Percentiles rank a stretch among this genome's conserved stretches.
Conservation (phyloP, 2,797 vertebrate species). For the Sebastes itinus region DNA sequence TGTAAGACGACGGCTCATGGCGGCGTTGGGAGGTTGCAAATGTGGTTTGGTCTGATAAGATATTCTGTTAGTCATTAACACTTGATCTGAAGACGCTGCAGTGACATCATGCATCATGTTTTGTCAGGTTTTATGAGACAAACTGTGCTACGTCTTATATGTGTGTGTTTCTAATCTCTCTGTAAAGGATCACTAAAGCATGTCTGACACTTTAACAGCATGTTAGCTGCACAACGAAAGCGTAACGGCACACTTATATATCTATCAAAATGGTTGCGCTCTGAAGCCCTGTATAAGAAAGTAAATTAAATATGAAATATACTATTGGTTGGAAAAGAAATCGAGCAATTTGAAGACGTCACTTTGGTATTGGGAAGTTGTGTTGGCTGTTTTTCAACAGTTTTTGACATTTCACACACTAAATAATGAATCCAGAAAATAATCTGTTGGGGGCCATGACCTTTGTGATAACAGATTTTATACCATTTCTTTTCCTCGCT, state of each 20-base stretch:
- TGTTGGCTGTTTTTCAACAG: not conserved
- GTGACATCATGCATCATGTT: not conserved
- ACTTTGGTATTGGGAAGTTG: not conserved
- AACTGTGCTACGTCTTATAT: not conserved
- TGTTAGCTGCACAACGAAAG: not conserved
- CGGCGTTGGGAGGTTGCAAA: not conserved
- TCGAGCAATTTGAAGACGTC: too few species aligned
- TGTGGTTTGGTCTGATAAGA: not conserved
- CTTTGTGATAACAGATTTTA: too few species aligned
- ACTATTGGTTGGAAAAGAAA: not conserved
- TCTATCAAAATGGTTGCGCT: not conserved
- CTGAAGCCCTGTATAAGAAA: too few species aligned
- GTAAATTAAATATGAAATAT: not conserved
- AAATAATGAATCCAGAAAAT: not conserved
- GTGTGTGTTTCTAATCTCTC: not conserved
- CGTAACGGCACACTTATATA: not conserved
- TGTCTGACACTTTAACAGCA: not conserved
- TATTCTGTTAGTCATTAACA: slow-evolving; percentile 5
- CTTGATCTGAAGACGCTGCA: not conserved
- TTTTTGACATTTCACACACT: not conserved
- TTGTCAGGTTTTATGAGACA: not conserved
- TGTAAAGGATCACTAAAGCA: not conserved
- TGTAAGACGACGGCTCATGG: not conserved
- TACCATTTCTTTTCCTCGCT: not conserved
- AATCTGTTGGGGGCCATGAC: too few species aligned